These are phyloP conservation scores for Trichosurus vulpecula DNA, from an alignment of 2,797 vertebrate species.

Conservation along the genomic window DNA sequence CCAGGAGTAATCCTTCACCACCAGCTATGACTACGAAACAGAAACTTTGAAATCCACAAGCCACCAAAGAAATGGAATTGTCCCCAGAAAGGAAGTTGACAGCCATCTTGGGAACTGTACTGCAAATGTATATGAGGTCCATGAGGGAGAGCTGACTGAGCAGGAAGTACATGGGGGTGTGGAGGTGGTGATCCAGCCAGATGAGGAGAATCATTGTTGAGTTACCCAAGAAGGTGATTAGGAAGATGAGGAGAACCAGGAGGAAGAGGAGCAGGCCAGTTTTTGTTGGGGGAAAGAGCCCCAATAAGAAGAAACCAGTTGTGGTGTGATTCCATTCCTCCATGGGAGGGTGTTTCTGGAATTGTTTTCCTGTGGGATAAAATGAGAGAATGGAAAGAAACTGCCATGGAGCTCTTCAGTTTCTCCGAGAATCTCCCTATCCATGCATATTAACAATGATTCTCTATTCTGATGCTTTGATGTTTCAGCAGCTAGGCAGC, in stretches of 20 bases:
- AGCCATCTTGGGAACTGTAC: constrained; percentile 43
- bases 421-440: neutral
- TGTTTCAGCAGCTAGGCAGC: neutral
- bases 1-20: constrained; percentile 53
- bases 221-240: constrained; percentile 25
- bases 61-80: constrained; percentile 37
- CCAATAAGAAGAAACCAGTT: constrained; percentile 48
- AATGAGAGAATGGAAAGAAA: neutral
- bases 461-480: neutral
- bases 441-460: neutral
- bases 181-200: constrained; percentile 29
- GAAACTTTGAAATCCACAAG: constrained; percentile 55
- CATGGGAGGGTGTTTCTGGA: neutral
- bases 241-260: constrained; percentile 43
- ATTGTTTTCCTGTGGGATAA: neutral
- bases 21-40: constrained; percentile 36
- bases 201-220: constrained; percentile 48
- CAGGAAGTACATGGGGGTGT: constrained; percentile 67
- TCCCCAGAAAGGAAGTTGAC: constrained; percentile 45
- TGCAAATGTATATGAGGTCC: constrained; percentile 61
- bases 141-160: constrained; percentile 68
- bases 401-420: neutral
- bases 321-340: neutral
- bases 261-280: constrained; percentile 38
- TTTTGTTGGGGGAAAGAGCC: constrained; percentile 34